phyloP scores from a whole-genome alignment of 2,797 vertebrate genomes.

The Amblyraja radiata region DNA sequence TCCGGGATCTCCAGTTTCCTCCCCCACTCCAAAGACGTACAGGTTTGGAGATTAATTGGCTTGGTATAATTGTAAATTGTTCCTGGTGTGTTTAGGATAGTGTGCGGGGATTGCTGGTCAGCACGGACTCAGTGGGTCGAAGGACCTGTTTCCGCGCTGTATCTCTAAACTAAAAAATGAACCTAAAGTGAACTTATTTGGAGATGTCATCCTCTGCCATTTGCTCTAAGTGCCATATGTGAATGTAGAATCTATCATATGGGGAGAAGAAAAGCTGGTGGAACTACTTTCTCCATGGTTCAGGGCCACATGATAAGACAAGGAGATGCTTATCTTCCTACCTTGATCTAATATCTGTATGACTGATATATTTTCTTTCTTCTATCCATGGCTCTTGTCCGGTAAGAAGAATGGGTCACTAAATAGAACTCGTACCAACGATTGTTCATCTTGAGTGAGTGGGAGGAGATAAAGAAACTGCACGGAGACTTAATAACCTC shows the following conservation, averaged over 20 bases:
- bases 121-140: too few species aligned
- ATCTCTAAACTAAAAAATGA: too few species aligned
- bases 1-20: too few species aligned
- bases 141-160: too few species aligned
- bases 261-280: background rate
- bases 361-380: constrained; percentile 12
- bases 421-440: background rate
- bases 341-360: background rate
- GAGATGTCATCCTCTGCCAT: background rate
- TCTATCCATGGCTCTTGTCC: background rate
- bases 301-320: background rate
- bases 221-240: background rate
- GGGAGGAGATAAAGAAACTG: background rate
- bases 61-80: too few species aligned
- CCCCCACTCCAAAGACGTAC: too few species aligned
- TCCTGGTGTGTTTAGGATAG: too few species aligned
- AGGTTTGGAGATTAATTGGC: too few species aligned
- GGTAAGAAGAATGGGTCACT: background rate
- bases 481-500: background rate
- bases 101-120: too few species aligned
- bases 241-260: too few species aligned
- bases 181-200: background rate
- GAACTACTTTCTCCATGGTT: background rate
- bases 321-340: background rate
- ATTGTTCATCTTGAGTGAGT: background rate